Base-by-base conservation (phyloP, 1,140 invertebrate species). In the Grapholita molesta region DNA sequence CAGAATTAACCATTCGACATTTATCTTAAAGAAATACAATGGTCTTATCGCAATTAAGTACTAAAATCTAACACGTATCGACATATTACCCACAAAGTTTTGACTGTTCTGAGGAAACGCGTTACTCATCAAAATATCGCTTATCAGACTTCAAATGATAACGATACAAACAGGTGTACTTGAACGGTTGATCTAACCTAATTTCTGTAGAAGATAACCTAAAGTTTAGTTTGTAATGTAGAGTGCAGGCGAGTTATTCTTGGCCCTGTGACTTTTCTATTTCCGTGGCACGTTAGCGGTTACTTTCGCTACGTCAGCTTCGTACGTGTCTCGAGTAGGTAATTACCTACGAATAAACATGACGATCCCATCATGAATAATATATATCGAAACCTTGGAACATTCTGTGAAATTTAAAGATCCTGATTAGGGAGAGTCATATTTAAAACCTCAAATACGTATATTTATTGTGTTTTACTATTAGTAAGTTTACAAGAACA, bases 1-100 rank as follows among this genome's bases (percentile, higher is more conserved):
- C 83, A 76, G 72, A 88, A 87, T 89, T 85, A 87, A 89, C 83
- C 79, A 79, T 76, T 78, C 74, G 72, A 79, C 80, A 83, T 82
- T 86, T 82, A 80, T 80, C 78, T 77, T 75, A 67, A 69, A 67
- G 68, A 67, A 72, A 68, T n/a, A 70, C 72, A 68, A 71, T 18
- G 18, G 32, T 64, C 70, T 79, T 79, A 73, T 77, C 76, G 72
- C 38, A 66, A 70, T 72, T 69, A n/a, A n/a, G n/a, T n/a, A 75
- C 74, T 70, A 38, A 67, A 69, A 75, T 61, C 55, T 11, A 75
- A 73, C 52, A 25, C 33, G 32, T 72, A 69, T 69, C 33, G 71
- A 68, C 57, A 70, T 68, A 67, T 70, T 52, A 25, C 15, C n/a
- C 25, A 61, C 55, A 61, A 28, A 25, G 55, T 79, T n/a, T n/a